These are phyloP conservation scores for Aricia artaxerxes DNA, from an alignment of 2,888 invertebrate genomes.

Conservation along the genomic window DNA sequence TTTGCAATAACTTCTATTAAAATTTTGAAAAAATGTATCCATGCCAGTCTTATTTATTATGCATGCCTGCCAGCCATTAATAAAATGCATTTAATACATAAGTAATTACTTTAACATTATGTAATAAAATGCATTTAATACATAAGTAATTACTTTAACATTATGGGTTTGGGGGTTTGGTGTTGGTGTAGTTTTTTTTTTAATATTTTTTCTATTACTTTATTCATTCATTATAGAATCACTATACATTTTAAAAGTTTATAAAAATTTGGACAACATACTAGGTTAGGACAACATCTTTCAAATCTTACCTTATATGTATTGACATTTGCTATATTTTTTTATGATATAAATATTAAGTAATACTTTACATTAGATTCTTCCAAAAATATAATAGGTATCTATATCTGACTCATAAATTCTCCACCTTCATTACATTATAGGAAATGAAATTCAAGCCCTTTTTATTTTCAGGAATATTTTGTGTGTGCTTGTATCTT, in stretches of 20 bases:
- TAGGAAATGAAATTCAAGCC: neutral
- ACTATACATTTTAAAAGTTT: too few relatives aligned
- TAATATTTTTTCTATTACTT: neutral
- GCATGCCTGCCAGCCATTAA: neutral
- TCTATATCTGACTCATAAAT: neutral
- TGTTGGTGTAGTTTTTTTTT: neutral
- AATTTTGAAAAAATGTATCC: neutral
- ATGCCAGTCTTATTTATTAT: neutral
- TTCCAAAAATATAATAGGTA: neutral
- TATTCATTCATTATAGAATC: neutral
- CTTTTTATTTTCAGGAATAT: slow-evolving; percentile 19
- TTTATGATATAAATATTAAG: neutral
- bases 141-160: neutral
- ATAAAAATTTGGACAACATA: too few relatives aligned
- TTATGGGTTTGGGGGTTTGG: neutral
- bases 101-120: neutral
- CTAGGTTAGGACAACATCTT: too few relatives aligned
- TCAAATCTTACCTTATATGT: neutral
- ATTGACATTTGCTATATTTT: neutral
- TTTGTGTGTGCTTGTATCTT: slow-evolving; percentile 2
- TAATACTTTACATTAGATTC: neutral
- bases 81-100: neutral
- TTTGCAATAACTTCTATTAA: neutral
- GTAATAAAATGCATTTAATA: too few relatives aligned
- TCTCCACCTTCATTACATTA: neutral